Evolutionary conservation across 1,140 invertebrate genomes (phyloP), one percentile per base, ranked within the genome.

Genomic region (Drusus annulatus): DNA sequence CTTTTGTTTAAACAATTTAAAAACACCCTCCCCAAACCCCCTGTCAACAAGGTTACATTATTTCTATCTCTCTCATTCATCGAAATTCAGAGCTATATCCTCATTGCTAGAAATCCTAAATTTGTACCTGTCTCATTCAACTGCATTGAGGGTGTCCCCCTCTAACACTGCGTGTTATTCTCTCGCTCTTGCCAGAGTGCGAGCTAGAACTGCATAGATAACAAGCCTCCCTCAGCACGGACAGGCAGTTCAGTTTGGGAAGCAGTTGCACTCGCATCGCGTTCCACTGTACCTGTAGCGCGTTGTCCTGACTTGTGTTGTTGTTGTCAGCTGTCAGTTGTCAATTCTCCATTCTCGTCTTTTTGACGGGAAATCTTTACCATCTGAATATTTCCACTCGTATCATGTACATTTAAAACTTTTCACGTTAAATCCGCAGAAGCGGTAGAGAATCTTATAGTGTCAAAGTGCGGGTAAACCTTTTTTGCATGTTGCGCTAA

Each of bases 171-270:
- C 6, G 31, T n/a, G 21, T 80, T 45, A 45, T 74, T 76, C 73
- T 6, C 52, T 80, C 73, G 36, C 45, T n/a, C 62, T 10, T 10
- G 10, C n/a, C 10, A 1, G 23, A 23, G 25, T 80, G 74, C 60
- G 75, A 80, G 79, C 75, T 81, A 78, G 76, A 19, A 15, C 80
- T 73, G 63, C 75, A 81, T 78, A 25, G 60, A 81, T 45, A 78
- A 78, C 80, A 78, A 81, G 23, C 80, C 62, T 36, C 65, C 65
- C 51, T 16, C 23, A n/a, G 56, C 17, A 7, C 28, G 2, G 13
- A 25, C 6, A 17, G 25, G 1, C 75, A 78, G 31, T 81, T 16
- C 50, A 5, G 10, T 58, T 58, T 31, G 0, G 54, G 23, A 23
- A 31, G 28, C 69, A 73, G 71, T 56, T 23, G 54, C n/a, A 13